Percentiles rank a stretch among this genome's conserved stretches.
phyloP scores from a whole-genome alignment of 2,797 vertebrate species.

The Odontamblyopus lacepedii region DNA sequence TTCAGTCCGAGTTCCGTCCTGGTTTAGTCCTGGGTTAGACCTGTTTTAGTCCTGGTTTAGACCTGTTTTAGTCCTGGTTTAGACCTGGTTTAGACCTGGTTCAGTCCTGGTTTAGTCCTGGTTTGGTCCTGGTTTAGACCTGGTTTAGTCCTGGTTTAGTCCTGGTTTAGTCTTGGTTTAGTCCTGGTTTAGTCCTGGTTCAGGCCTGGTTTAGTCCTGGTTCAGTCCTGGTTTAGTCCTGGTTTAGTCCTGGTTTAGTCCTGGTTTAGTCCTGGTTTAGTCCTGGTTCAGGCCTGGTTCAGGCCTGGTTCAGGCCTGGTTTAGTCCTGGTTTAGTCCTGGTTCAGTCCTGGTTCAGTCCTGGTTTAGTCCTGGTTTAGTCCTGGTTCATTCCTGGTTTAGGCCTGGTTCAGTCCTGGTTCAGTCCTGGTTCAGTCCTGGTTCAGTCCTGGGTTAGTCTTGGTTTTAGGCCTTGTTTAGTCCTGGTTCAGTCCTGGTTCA shows the following conservation, averaged over 20 bases:
- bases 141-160: not conserved
- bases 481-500: not conserved
- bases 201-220: constrained; percentile 37
- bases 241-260: not conserved
- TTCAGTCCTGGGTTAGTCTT: not conserved
- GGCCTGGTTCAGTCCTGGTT: constrained; percentile 33
- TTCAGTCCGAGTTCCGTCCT: not conserved
- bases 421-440: not conserved
- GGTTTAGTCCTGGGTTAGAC: not conserved
- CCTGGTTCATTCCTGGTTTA: no score
- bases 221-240: not conserved
- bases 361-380: not conserved
- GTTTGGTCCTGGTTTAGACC: not conserved
- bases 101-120: not conserved
- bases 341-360: not conserved
- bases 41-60: no score
- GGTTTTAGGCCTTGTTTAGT: not conserved
- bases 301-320: not conserved
- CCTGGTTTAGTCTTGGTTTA: not conserved
- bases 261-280: not conserved
- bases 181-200: not conserved
- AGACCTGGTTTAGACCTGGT: not conserved
- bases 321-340: no score
- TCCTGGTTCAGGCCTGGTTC: not conserved
- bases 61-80: not conserved